Conservation (phyloP, 1,140 invertebrate species). For the Bombus fervidus region DNA sequence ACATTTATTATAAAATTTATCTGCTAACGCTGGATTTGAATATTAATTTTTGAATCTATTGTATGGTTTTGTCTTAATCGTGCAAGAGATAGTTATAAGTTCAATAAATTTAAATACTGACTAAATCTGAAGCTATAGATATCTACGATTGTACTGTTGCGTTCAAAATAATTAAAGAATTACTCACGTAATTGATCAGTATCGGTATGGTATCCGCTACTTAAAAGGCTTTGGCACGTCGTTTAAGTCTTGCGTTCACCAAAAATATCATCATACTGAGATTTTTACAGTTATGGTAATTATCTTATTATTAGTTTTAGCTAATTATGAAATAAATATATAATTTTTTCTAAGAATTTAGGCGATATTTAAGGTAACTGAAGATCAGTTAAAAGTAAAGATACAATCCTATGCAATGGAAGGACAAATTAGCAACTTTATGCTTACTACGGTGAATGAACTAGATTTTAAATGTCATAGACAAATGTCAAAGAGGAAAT, state of each 20-base stretch:
- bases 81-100: not conserved
- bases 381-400: not conserved
- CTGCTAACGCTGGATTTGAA: not conserved
- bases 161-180: not conserved
- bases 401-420: not conserved
- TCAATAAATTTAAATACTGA: not conserved
- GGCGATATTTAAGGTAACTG: not conserved
- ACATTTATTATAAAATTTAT: not conserved
- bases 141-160: not conserved
- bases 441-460: not conserved
- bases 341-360: not conserved
- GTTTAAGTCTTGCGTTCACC: not conserved
- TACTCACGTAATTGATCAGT: not conserved
- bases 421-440: not conserved
- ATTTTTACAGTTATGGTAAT: not conserved
- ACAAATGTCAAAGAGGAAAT: conserved; percentile 51
- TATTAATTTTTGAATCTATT: not conserved
- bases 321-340: not conserved
- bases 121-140: not conserved
- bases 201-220: not conserved
- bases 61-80: not conserved
- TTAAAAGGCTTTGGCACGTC: not conserved
- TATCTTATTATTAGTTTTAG: not conserved
- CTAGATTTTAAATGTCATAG: conserved; percentile 43
- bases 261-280: not conserved